A percentile compares a stretch with the other conserved stretches of the same genome.
Evolutionary conservation across 37 sponge, comb jelly and placozoan genomes (phyloP).

Genomic region (Eunapius fragilis): DNA sequence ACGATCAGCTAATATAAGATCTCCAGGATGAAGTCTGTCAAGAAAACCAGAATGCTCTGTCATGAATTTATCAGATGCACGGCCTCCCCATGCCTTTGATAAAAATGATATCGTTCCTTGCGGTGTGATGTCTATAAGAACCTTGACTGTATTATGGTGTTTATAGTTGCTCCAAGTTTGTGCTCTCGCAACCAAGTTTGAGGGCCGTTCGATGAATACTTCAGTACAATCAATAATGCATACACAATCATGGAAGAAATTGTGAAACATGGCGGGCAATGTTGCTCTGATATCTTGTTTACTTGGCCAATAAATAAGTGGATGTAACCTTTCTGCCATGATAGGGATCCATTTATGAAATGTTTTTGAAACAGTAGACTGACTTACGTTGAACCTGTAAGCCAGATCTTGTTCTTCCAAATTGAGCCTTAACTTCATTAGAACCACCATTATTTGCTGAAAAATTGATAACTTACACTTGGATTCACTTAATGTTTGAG

Average conservation of each 20-base stretch:
- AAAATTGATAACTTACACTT: conserved; percentile 20
- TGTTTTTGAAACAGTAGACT: conserved; percentile 11
- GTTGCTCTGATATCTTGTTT: conserved; percentile 13
- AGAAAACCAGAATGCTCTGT: conserved; percentile 45
- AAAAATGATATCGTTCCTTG: conserved; percentile 36
- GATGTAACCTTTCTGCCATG: conserved; percentile 6
- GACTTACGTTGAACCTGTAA: conserved; percentile 7
- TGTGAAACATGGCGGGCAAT: conserved; percentile 7
- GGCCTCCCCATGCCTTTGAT: conserved; percentile 23
- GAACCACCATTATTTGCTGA: conserved; percentile 48
- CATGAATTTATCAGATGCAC: conserved; percentile 35
- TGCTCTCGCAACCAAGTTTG: conserved; percentile 20
- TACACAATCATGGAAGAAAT: conserved; percentile 7
- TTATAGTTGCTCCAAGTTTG: conserved; percentile 53
- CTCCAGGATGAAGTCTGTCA: conserved; percentile 33
- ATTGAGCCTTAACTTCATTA: conserved; percentile 27
- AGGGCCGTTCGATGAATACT: conserved; percentile 36
- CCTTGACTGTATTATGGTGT: conserved; percentile 31
- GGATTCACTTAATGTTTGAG: neutral
- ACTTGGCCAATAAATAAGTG: conserved; percentile 28
- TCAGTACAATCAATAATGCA: conserved; percentile 32
- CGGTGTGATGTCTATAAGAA: conserved; percentile 38
- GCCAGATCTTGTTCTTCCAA: conserved; percentile 21
- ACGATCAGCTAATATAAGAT: conserved; percentile 33
- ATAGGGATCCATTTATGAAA: conserved; percentile 32